These are phyloP conservation scores for Drosophila tripunctata DNA, from an alignment of 2,888 invertebrate species.

Conservation along the genomic window DNA sequence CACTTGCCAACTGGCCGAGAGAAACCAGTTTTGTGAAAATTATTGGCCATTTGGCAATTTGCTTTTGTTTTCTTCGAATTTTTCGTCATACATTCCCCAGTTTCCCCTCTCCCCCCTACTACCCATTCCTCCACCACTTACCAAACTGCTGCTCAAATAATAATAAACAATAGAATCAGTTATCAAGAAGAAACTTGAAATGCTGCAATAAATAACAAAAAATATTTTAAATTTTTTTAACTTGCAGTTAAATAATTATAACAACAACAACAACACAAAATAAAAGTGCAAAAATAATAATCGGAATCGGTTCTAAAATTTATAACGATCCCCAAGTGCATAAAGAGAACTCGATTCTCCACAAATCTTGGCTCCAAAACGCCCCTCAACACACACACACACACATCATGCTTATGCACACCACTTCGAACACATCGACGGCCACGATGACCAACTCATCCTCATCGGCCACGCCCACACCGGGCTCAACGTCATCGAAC, in stretches of 20 bases:
- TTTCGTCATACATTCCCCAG: slow-evolving; percentile 38
- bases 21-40: slow-evolving; percentile 77
- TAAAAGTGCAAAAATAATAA: slow-evolving; percentile 41
- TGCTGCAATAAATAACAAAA: slow-evolving; percentile 2
- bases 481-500: slow-evolving; percentile 78
- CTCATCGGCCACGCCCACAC: slow-evolving; percentile 79
- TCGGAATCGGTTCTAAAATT: slow-evolving; percentile 5
- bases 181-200: neutral
- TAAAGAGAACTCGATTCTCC: slow-evolving; percentile 23
- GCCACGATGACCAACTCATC: slow-evolving; percentile 76
- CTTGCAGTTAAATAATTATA: slow-evolving; percentile 40
- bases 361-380: slow-evolving; percentile 13
- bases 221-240: slow-evolving; percentile 23
- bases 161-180: neutral
- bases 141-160: neutral
- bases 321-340: slow-evolving; percentile 24
- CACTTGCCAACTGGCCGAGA: slow-evolving; percentile 46
- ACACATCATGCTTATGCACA: slow-evolving; percentile 65
- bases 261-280: slow-evolving; percentile 7
- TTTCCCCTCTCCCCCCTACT: slow-evolving; percentile 5
- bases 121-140: neutral
- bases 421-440: slow-evolving; percentile 67
- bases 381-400: slow-evolving; percentile 21
- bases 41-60: slow-evolving; percentile 52
- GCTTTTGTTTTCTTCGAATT: slow-evolving; percentile 47